These are phyloP conservation scores for Drosophila ficusphila DNA, from an alignment of 1,140 invertebrate species.

Conservation along the genomic window DNA sequence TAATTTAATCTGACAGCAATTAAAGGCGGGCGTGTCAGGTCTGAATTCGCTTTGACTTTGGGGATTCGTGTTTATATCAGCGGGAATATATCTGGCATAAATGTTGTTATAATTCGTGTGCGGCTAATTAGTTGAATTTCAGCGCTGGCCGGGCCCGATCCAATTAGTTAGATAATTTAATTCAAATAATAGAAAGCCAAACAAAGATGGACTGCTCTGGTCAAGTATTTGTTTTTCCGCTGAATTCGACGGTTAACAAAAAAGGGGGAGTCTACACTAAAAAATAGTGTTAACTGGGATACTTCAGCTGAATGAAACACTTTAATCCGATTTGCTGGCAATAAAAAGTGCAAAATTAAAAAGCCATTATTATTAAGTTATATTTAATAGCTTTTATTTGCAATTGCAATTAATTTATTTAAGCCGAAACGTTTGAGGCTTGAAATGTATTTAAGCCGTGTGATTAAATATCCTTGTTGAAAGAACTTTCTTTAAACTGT, in stretches of 20 bases:
- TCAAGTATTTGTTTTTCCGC: conserved; percentile 32
- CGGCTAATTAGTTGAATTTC: conserved; percentile 60
- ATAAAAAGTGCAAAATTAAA: no score
- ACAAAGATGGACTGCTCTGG: conserved; percentile 14
- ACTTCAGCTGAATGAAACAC: background rate
- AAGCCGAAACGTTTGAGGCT: no score
- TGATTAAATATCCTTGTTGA: no score
- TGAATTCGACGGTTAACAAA: conserved; percentile 3
- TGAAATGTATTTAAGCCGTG: no score
- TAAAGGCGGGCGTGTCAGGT: conserved; percentile 46
- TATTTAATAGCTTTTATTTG: no score
- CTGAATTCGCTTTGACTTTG: conserved; percentile 7
- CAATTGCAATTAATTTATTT: no score
- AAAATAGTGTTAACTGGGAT: background rate
- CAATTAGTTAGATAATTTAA: conserved; percentile 70
- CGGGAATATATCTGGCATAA: conserved; percentile 32
- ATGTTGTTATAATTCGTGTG: conserved; percentile 56
- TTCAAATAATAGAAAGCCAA: conserved; percentile 41
- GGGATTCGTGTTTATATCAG: conserved; percentile 11
- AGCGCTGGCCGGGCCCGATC: conserved; percentile 27
- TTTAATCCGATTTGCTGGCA: no score
- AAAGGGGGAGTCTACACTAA: background rate
- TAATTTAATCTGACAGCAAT: conserved; percentile 58
- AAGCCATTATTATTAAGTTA: no score
- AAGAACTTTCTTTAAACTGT: background rate